phyloP scores from a whole-genome alignment of 2,113 vertebrate genomes.

The Entomyzon cyanotis region DNA sequence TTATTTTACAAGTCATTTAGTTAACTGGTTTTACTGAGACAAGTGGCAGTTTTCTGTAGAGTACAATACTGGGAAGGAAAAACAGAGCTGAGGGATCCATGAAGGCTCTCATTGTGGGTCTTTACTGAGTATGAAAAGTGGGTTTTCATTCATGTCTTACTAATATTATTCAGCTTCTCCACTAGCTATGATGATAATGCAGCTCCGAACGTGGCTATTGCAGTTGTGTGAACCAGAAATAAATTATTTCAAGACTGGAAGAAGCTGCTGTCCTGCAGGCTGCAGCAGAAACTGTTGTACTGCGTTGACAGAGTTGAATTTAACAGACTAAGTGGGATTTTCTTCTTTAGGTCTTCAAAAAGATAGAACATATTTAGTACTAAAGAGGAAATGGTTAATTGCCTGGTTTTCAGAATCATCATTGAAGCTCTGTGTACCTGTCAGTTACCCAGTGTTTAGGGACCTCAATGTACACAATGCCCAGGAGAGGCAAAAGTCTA shows the following conservation, averaged over 20 bases:
- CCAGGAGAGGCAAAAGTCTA: not conserved
- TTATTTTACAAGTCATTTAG: conserved; percentile 77
- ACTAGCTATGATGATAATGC: not conserved
- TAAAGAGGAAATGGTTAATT: not conserved
- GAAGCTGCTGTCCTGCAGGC: not conserved
- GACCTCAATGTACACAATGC: accelerated
- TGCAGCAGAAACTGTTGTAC: not conserved
- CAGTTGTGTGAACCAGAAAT: not conserved
- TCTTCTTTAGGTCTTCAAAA: not conserved
- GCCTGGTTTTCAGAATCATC: not conserved
- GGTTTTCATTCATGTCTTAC: not conserved
- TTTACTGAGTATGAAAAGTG: conserved; percentile 6
- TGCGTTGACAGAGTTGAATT: not conserved
- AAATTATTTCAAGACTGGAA: not conserved
- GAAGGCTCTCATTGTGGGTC: not conserved
- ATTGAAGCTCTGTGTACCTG: not conserved
- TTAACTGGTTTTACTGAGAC: conserved; percentile 68
- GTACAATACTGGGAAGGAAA: conserved; percentile 18
- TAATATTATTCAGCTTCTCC: not conserved
- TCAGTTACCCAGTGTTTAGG: not conserved
- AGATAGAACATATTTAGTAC: not conserved
- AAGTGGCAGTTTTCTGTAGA: conserved; percentile 43
- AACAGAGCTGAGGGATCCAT: not conserved
- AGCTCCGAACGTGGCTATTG: not conserved
- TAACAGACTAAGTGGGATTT: not conserved